Base-by-base conservation (phyloP, 1,140 invertebrate genomes). In the Caerostris darwini region DNA sequence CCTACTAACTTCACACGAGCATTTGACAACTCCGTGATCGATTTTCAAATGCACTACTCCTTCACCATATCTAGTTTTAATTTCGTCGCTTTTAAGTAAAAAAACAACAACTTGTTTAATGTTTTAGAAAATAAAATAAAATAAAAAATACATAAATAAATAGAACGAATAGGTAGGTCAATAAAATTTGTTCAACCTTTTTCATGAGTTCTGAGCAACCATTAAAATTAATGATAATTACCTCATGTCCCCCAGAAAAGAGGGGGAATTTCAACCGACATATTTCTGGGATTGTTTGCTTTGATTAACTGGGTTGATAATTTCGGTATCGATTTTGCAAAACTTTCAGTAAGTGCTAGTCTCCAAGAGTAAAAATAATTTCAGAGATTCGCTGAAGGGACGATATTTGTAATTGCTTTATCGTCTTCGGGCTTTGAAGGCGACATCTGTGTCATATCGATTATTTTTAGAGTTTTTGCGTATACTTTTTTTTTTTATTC, bases 221-320 rank as follows among this genome's bases (percentile, higher is more conserved):
- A 77, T 77, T 77, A 77, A 77, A 77, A 77, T 77, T 77, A 77
- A 77, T 77, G 69, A 77, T 77, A 77, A 77, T 77, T 77, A 77
- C 69, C 34, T 50, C 34, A 50, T 6, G n/a, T 8, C 69, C 69
- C 69, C 69, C 19, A 5, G 12, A 50, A 7, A 50, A 8, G 8
- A 8, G 8, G 69, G 4, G 50, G 67, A 7, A 19, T 10, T 77
- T 34, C 50, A 53, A 53, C 69, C 69, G 69, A 77, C 69, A 77
- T 77, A 77, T 77, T 77, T 14, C 69, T 53, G 10, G 69, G 14
- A 77, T 77, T 77, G 69, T 77, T 77, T 34, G 69, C 10, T 12
- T 77, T 77, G 69, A 77, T 77, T 77, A 77, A 77, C 69, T 12
- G 34, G 50, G 69, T 77, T 77, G 69, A 77, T 77, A 77, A 77